Evolutionary conservation across 2,888 invertebrate species (phyloP), one percentile per base, ranked within the genome.

Genomic region (Ormyrus thymus): DNA sequence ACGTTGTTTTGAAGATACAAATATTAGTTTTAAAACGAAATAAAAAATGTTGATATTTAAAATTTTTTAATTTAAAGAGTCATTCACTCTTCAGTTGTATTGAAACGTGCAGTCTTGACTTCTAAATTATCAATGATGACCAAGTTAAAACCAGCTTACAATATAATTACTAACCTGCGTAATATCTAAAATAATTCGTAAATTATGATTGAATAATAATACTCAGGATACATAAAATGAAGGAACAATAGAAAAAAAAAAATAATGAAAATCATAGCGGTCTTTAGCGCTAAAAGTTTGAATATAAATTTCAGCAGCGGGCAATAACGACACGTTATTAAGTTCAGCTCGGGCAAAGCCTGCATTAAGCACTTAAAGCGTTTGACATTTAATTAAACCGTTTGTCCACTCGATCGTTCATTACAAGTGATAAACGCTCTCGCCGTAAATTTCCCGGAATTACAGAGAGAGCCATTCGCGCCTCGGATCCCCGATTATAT

Each of bases 331-430:
- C 55, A 55, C 55, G 13, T 55, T 7, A 29, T 29, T 29, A 29
- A 29, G 29, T 29, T 29, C 29, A 29, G 29, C 29, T 29, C 29
- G 29, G 29, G 29, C 29, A 29, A 29, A 29, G 29, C 29, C 29
- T 29, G 29, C 59, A 43, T 43, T 1, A 10, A 6, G 59, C 59
- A 43, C 61, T 61, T 61, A 61, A 29, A 11, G 7, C 11, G 61
- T 45, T 61, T 61, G 61, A 61, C 61, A 61, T 43, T 61, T 43
- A 61, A 61, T 61, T 61, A 61, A 61, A 61, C 61, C 13, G n/a
- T n/a, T 55, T 61, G 61, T 61, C 61, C 61, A 61, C 43, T 29
- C 43, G 59, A 15, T 59, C 29, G 59, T 29, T 29, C 59, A 29
- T 59, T 29, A 29, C 29, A 29, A 29, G 29, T 29, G 29, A 29